Base-by-base conservation (phyloP, 2,113 vertebrate species). In the Amazona guildingii region DNA sequence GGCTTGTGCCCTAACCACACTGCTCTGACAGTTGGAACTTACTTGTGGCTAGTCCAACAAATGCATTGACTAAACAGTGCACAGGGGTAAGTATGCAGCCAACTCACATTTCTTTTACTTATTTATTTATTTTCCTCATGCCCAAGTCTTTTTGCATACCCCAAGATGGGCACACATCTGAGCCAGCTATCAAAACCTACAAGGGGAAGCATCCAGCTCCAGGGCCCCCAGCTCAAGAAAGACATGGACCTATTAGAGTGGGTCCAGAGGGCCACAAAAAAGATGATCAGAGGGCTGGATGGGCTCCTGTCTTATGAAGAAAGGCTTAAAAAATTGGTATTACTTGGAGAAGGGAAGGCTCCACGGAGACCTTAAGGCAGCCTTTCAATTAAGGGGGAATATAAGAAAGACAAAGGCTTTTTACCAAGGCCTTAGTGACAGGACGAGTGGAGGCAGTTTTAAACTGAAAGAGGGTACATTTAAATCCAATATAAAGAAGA, bases 181-280 rank as follows among this genome's bases (percentile, higher is more conserved):
- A 90, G 68, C 9, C 27, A 90, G 31, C 17, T 61, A 49, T 33
- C 66, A 87, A 72, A 91, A 68, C 11, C 41, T 28, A 64, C 7
- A 27, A 48, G 24, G 43, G 78, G 5, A 48, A 91, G 33, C 10
- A 46, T n/a, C 7, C n/a, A 86, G 57, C 28, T 46, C 14, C 0
- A 0, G 39, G 41, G 13, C 9, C 4, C 5, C 12, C 31, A 88
- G 83, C 17, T 24, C 28, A 88, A 35, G 52, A 72, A 44, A 89
- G 54, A 61, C 49, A 29, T 4, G 20, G 57, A 83, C 27, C 16
- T 1, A 0, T 67, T 35, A 13, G 23, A 74, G 29, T 0, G 0
- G 18, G 79, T 51, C 37, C 66, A 89, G 52, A 46, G 25, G 1
- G 17, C 3, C 49, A 39, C 0, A 2, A 39, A 73, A 83, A 46